phyloP scores from a whole-genome alignment of 2,888 invertebrate genomes.

The Oligia fasciuncula region DNA sequence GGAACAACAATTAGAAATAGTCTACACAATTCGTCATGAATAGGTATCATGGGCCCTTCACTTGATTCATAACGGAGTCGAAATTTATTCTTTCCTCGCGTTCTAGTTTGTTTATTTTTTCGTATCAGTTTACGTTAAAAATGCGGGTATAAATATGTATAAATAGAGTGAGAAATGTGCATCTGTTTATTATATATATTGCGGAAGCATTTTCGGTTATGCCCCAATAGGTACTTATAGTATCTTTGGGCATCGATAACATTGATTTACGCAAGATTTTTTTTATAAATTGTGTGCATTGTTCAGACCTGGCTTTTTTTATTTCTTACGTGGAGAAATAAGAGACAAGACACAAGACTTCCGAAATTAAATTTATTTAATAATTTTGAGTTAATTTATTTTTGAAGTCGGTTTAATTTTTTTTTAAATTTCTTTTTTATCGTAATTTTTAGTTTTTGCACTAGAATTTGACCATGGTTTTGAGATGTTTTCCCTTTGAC shows the following conservation, averaged over 20 bases:
- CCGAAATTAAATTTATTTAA: too few relatives aligned
- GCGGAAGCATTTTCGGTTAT: conserved; percentile 20
- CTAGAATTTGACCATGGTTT: too few relatives aligned
- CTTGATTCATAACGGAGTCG: conserved; percentile 16
- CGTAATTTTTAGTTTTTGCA: too few relatives aligned
- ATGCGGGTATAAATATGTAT: conserved; percentile 20
- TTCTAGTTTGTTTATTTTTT: conserved; percentile 20
- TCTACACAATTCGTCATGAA: not conserved
- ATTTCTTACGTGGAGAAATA: not conserved
- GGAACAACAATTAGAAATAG: not conserved
- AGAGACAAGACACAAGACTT: too few relatives aligned
- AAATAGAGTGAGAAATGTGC: conserved; percentile 21
- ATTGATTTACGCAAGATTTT: conserved; percentile 9
- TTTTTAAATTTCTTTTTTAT: too few relatives aligned
- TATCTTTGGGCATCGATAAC: conserved; percentile 15
- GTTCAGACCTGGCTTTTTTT: not conserved
- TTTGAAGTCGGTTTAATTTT: too few relatives aligned
- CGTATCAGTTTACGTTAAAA: conserved; percentile 22
- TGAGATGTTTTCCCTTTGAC: too few relatives aligned
- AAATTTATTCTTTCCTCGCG: conserved; percentile 33
- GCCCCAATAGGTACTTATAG: not conserved
- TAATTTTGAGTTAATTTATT: too few relatives aligned
- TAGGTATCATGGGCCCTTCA: conserved; percentile 3
- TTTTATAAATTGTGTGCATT: not conserved
- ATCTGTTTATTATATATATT: conserved; percentile 33